A percentile compares a stretch with the other conserved stretches of the same genome.
Evolutionary conservation across 2,113 vertebrate species (phyloP).

Genomic region (Ctenodactylus gundi): DNA sequence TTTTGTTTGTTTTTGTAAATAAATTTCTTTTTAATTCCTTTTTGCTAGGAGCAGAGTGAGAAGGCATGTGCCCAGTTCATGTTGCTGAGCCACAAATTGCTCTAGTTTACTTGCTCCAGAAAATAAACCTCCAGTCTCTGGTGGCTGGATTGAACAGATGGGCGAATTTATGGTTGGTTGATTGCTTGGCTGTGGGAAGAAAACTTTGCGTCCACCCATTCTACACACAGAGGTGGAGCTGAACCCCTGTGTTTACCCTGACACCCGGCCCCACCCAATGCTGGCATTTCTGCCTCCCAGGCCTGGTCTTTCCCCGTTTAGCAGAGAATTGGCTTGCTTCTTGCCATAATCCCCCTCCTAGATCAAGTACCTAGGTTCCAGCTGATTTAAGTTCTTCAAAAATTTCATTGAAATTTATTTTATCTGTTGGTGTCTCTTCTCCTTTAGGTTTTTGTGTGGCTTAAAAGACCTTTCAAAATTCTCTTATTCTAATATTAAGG

Average conservation of each 20-base stretch:
- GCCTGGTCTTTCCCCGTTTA: neutral
- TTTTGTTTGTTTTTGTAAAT: neutral
- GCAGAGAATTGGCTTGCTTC: neutral
- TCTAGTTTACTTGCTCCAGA: conserved; percentile 11
- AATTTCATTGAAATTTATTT: neutral
- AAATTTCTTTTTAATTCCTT: conserved; percentile 12
- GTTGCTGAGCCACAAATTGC: neutral
- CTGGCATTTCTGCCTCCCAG: neutral
- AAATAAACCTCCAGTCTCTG: neutral
- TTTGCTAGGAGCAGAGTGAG: neutral
- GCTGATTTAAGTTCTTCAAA: neutral
- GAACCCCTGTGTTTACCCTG: neutral
- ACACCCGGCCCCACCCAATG: neutral
- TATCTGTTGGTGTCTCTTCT: neutral
- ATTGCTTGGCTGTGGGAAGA: neutral
- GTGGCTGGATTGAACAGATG: neutral
- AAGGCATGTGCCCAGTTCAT: neutral
- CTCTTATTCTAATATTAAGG: neutral
- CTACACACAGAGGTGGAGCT: neutral
- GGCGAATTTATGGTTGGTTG: neutral
- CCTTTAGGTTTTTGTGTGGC: neutral
- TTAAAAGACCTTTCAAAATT: neutral
- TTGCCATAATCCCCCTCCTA: neutral
- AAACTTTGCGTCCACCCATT: neutral
- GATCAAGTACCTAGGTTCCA: neutral